phyloP scores from a whole-genome alignment of 2,797 vertebrate species.

The Tragopan temminckii region DNA sequence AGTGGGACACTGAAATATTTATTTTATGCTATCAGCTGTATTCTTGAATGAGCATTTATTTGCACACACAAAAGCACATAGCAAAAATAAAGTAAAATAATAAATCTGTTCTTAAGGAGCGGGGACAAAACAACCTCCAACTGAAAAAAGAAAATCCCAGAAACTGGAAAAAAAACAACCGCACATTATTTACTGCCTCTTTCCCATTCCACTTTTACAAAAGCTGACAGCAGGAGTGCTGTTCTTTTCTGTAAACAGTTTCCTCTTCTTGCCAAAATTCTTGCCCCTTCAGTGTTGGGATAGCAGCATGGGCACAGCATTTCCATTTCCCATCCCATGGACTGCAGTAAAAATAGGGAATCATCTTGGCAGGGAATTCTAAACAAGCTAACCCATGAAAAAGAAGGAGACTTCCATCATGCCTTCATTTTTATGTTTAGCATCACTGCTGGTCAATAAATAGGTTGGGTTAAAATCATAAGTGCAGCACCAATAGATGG shows the following conservation, averaged over 20 bases:
- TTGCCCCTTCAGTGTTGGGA: no score
- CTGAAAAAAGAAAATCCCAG: background rate
- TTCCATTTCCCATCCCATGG: no score
- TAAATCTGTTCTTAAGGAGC: background rate
- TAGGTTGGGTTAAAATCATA: no score
- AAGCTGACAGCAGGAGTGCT: background rate
- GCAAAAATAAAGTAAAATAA: background rate
- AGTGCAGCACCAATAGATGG: no score
- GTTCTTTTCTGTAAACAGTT: background rate
- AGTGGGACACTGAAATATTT: background rate
- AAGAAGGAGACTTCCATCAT: no score
- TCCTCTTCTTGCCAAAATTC: background rate
- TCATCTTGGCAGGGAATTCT: no score
- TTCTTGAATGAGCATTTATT: background rate
- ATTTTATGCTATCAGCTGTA: background rate
- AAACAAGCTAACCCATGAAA: no score
- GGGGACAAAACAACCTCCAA: background rate
- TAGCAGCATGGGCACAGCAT: no score
- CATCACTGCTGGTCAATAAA: no score
- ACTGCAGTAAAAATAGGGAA: no score
- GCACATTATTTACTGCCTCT: background rate
- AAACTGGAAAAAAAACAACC: background rate
- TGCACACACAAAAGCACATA: fast-evolving
- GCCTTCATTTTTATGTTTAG: no score
- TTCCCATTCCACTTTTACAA: background rate